Evolutionary conservation across 2,797 vertebrate genomes (phyloP), one percentile per base, ranked within the genome.

Genomic region (Hoplostethus mediterraneus): DNA sequence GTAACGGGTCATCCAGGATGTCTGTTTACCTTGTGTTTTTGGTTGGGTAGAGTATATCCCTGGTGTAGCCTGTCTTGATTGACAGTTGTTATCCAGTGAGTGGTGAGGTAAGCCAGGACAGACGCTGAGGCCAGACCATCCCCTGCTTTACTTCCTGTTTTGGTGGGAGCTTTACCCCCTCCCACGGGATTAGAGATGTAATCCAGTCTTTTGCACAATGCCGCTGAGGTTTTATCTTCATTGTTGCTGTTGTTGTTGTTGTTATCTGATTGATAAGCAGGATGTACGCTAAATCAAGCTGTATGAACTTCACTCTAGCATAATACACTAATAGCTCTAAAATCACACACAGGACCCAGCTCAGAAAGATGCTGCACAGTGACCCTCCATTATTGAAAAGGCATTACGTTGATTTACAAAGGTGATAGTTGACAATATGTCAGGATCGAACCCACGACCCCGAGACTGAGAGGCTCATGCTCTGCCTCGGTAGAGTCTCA

Each of bases 321-420:
- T 56, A 47, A 61, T 55, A n/a, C n/a, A 12, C 8, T 1, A 0
- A 9, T 8, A 25, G n/a, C 53, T 40, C n/a, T 62, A 9, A 65
- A 54, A 70, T 51, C 30, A 66, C 67, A 71, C 49, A 12, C 16
- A 14, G 5, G 4, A 12, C n/a, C 4, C 36, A 62, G 47, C 42
- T 61, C 4, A 62, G 17, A 45, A 30, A 55, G 51, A 74, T 66
- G 36, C 58, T 1, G 4, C 3, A 0, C 12, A 8, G 55, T 67
- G 75, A 75, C 70, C 62, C 62, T 58, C 74, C 65, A 63, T 60
- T 60, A 54, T 36, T 59, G 58, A 63, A 82, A 79, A 76, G 67
- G 13, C 67, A 33, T 21, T 21, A 21, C 21, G 1, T 21, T 21
- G 21, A 21, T 1, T 21, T 21, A 21, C 21, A 21, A 21, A 21